A percentile compares a stretch with the other conserved stretches of the same genome.
Evolutionary conservation across 2,888 invertebrate genomes (phyloP).

Genomic region (Sinohyriopsis cumingii): DNA sequence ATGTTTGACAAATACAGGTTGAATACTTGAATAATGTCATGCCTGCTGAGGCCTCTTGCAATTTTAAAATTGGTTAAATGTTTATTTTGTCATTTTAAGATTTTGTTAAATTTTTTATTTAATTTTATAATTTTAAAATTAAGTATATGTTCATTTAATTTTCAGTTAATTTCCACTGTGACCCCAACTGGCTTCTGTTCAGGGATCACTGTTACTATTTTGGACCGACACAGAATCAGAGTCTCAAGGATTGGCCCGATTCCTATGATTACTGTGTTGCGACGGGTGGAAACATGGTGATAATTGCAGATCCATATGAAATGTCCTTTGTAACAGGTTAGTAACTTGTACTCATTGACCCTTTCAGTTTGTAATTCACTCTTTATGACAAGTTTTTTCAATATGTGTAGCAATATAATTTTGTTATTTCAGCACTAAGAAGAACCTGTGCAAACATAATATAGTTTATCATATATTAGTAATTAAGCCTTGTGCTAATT

Average conservation of each 20-base stretch:
- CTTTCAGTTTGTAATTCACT: too few species aligned
- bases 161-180: constrained; percentile 33
- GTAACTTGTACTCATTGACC: background rate
- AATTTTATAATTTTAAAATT: background rate
- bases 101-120: constrained; percentile 10
- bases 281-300: constrained; percentile 30
- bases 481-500: too few species aligned
- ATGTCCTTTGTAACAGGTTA: constrained; percentile 45
- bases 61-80: too few species aligned
- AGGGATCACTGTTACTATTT: constrained; percentile 44
- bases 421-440: too few species aligned
- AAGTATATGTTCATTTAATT: background rate
- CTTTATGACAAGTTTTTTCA: too few species aligned
- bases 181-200: constrained; percentile 37
- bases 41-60: too few species aligned
- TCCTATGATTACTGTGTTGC: constrained; percentile 33
- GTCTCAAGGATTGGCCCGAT: constrained; percentile 37
- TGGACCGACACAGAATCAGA: constrained; percentile 37
- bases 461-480: too few species aligned
- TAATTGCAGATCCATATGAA: constrained; percentile 44
- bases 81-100: background rate
- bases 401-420: too few species aligned
- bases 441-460: too few species aligned
- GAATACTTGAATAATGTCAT: too few species aligned
- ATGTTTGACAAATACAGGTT: too few species aligned